Evolutionary conservation across 2,113 vertebrate genomes (phyloP).

Genomic region (Peromyscus polionotus): DNA sequence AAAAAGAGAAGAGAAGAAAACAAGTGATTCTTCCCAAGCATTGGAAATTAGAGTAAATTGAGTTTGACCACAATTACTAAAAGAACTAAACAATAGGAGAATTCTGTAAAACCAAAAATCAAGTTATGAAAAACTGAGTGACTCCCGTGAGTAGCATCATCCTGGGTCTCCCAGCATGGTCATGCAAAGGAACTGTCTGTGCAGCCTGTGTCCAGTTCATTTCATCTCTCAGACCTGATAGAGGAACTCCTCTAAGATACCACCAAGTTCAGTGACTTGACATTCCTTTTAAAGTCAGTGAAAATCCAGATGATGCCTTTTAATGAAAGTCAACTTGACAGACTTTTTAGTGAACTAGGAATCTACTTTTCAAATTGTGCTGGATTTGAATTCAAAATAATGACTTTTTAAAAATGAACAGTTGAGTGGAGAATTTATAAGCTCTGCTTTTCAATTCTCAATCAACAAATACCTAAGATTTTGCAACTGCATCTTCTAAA

Average conservation of each 20-base stretch:
- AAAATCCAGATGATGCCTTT: background rate
- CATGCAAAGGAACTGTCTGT: background rate
- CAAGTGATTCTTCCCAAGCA: background rate
- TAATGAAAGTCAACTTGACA: background rate
- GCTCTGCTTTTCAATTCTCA: background rate
- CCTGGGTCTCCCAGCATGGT: background rate
- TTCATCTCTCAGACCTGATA: background rate
- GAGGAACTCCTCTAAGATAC: background rate
- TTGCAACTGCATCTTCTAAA: background rate
- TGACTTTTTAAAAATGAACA: background rate
- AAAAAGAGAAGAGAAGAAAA: background rate
- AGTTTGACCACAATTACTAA: background rate
- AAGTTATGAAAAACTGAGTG: background rate
- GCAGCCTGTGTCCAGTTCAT: background rate
- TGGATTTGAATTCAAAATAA: background rate
- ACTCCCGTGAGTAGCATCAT: background rate
- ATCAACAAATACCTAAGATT: background rate
- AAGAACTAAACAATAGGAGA: background rate
- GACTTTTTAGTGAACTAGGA: background rate
- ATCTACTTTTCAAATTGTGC: background rate
- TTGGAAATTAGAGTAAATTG: background rate
- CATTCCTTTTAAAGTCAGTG: background rate
- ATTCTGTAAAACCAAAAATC: background rate
- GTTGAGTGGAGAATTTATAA: background rate
- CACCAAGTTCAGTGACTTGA: constrained; percentile 19